phyloP scores from a whole-genome alignment of 2,797 vertebrate species.

The Helarctos malayanus region DNA sequence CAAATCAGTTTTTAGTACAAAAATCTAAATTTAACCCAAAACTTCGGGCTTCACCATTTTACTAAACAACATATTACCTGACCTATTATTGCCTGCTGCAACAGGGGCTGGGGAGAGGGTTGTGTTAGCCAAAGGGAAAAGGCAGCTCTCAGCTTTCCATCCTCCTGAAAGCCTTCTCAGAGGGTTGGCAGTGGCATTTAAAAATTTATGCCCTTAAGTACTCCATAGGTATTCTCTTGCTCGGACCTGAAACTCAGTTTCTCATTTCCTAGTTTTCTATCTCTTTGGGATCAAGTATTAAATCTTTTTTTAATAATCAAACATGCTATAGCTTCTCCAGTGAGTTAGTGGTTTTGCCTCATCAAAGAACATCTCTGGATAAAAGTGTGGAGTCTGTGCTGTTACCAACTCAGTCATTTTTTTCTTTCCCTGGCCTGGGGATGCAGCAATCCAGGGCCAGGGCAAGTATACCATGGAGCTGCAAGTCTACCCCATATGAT shows the following conservation, averaged over 20 bases:
- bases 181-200: neutral
- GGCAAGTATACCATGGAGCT: neutral
- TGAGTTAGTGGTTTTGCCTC: neutral
- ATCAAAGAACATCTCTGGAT: neutral
- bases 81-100: neutral
- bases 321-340: neutral
- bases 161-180: neutral
- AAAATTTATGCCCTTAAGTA: neutral
- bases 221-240: neutral
- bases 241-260: constrained; percentile 19
- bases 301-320: neutral
- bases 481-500: neutral
- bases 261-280: constrained; percentile 3
- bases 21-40: constrained; percentile 29
- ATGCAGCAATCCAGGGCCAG: neutral
- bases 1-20: constrained; percentile 18
- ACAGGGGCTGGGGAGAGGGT: neutral
- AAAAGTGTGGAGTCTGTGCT: constrained; percentile 11
- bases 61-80: neutral
- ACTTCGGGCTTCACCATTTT: neutral
- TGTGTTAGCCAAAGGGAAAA: neutral
- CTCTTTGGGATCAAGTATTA: neutral
- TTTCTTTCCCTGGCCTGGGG: neutral
- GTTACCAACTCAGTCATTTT: neutral
- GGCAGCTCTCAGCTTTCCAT: neutral